A percentile compares a stretch with the other conserved stretches of the same genome.
phyloP scores from a whole-genome alignment of 2,888 invertebrate genomes.

The Poecilus cupreus region DNA sequence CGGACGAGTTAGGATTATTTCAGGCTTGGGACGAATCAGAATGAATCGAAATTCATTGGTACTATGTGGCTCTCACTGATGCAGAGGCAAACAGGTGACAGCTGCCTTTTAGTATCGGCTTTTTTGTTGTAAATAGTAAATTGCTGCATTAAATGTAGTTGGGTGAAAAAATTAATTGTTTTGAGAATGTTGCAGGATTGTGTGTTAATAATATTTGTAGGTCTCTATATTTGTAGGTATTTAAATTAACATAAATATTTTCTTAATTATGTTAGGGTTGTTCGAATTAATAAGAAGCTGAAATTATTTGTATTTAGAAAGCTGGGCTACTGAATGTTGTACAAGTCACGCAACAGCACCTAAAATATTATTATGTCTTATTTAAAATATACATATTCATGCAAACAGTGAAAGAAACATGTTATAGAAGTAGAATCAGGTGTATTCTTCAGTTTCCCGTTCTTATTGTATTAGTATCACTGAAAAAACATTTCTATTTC shows the following conservation, averaged over 20 bases:
- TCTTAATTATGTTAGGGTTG: not conserved
- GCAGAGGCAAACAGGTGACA: not conserved
- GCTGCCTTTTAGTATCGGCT: not conserved
- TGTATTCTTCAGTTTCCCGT: too few species aligned
- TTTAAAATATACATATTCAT: not conserved
- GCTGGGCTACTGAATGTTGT: not conserved
- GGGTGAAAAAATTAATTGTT: slow-evolving; percentile 7
- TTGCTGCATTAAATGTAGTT: not conserved
- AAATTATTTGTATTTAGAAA: not conserved
- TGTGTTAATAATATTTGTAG: not conserved
- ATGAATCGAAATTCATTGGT: not conserved
- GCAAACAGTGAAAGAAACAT: not conserved
- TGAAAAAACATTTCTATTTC: too few species aligned
- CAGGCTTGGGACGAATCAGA: not conserved
- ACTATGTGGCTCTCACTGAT: not conserved
- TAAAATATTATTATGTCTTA: not conserved
- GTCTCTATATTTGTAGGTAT: not conserved
- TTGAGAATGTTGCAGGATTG: not conserved
- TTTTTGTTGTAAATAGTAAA: not conserved
- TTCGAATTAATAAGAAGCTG: not conserved
- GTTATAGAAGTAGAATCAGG: too few species aligned
- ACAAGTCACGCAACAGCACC: not conserved
- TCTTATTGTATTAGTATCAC: too few species aligned
- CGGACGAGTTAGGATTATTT: too few species aligned
- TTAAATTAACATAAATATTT: slow-evolving; percentile 18